Percentiles rank a stretch among this genome's conserved stretches.
Evolutionary conservation across 2,888 invertebrate species (phyloP).

Genomic region (Troglohyphantes excavatus): DNA sequence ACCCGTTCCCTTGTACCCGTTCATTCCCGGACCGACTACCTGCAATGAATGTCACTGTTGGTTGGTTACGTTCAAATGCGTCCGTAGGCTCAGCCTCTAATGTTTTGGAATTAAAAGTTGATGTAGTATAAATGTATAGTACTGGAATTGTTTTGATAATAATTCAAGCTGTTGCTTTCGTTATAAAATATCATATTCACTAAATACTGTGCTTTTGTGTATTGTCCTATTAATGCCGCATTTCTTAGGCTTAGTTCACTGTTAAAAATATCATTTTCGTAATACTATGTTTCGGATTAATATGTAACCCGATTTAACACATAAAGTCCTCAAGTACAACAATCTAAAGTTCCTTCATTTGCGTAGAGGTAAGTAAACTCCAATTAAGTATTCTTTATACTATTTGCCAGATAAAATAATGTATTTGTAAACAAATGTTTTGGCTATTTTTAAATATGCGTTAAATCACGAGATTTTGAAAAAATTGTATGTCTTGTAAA

Average conservation of each 20-base stretch:
- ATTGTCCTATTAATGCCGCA: background rate
- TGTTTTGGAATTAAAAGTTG: slow-evolving; percentile 17
- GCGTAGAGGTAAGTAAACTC: background rate
- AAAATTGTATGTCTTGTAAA: no score
- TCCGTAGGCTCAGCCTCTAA: slow-evolving; percentile 34
- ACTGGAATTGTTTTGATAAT: background rate
- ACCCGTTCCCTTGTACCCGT: no score
- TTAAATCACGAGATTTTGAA: no score
- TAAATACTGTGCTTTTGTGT: background rate
- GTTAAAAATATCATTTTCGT: background rate
- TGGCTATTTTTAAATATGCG: no score
- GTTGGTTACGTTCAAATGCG: slow-evolving; percentile 50
- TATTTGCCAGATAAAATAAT: background rate
- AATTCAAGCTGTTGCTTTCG: background rate
- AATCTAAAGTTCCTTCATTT: no score
- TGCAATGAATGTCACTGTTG: no score
- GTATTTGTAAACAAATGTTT: no score
- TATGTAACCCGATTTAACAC: background rate
- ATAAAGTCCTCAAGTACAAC: no score
- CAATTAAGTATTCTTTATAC: background rate
- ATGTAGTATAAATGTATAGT: background rate
- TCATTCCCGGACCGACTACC: no score
- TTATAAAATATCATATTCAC: background rate
- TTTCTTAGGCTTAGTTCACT: slow-evolving; percentile 24
- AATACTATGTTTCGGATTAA: background rate